phyloP scores from a whole-genome alignment of 2,797 vertebrate genomes.

The Atherinosoma microstoma region DNA sequence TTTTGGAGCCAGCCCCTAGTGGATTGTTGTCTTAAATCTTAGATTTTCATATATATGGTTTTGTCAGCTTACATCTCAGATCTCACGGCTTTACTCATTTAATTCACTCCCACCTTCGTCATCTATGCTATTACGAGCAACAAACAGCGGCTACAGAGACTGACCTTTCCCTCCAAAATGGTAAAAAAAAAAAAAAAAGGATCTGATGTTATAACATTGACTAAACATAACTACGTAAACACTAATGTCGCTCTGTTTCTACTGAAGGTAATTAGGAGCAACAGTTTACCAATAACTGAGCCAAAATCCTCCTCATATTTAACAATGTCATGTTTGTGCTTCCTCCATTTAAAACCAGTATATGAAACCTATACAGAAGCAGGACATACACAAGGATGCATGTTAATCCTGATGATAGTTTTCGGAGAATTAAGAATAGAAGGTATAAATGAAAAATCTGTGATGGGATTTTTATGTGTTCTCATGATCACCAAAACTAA shows the following conservation, averaged over 20 bases:
- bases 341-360: not conserved
- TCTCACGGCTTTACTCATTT: too few relatives aligned
- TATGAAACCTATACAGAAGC: not conserved
- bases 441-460: not conserved
- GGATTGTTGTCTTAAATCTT: too few relatives aligned
- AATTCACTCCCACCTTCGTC: too few relatives aligned
- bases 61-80: too few relatives aligned
- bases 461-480: slow-evolving; percentile 6
- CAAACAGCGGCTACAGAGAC: too few relatives aligned
- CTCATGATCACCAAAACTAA: slow-evolving; percentile 1
- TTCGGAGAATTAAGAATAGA: not conserved
- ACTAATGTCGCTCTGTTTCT: not conserved
- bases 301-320: not conserved
- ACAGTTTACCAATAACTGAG: not conserved
- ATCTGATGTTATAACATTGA: too few relatives aligned
- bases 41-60: too few relatives aligned
- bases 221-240: not conserved
- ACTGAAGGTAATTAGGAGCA: not conserved
- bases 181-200: too few relatives aligned
- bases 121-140: too few relatives aligned
- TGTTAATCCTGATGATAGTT: not conserved
- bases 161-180: too few relatives aligned
- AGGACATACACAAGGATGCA: not conserved
- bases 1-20: too few relatives aligned
- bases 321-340: not conserved